Evolutionary conservation across 2,888 invertebrate species (phyloP), one percentile per base, ranked within the genome.

Genomic region (Patella ulyssiponensis): DNA sequence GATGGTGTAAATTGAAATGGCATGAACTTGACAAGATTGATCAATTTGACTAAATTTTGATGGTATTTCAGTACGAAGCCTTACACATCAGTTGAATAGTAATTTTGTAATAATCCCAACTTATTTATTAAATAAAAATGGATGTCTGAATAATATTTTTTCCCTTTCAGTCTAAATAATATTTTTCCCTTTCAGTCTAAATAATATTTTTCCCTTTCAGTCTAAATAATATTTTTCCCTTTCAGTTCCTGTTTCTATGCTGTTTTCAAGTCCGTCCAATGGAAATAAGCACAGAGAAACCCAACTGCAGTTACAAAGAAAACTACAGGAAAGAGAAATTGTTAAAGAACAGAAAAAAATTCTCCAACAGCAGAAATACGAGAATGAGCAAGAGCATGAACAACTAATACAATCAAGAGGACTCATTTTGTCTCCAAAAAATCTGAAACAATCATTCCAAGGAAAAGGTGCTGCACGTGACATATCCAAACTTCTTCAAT

Each of bases 281-380:
- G 81, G 80, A 2, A 72, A 90, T 72, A 92, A 94, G 89, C 93
- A 94, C 82, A 92, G 93, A 78, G 94, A 94, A 88, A 93, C 94
- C 72, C 94, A 94, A 85, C 88, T 94, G 73, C 94, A 94, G 82
- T 91, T 94, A 74, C 94, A 95, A 87, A 93, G 94, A 82, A 95
- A 95, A 91, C 92, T 95, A 77, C 94, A 95, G 81, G 94, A 95
- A 88, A 82, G 95, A 94, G 90, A 89, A 77, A 93, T 94, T 52
- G 93, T 94, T 73, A 93, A 94, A 90, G 93, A 95, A 92, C 93
- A 94, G 86, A 94, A 94, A 87, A 92, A 94, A 84, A 93, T 93
- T 88, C 87, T 93, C 74, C 93, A 93, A 92, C 93, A 93, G 86
- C 88, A 88, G 74, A 74, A 77, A 51, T 78, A 53, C 52, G 80